Conservation (phyloP, 1,140 invertebrate genomes). For the Plodia interpunctella region DNA sequence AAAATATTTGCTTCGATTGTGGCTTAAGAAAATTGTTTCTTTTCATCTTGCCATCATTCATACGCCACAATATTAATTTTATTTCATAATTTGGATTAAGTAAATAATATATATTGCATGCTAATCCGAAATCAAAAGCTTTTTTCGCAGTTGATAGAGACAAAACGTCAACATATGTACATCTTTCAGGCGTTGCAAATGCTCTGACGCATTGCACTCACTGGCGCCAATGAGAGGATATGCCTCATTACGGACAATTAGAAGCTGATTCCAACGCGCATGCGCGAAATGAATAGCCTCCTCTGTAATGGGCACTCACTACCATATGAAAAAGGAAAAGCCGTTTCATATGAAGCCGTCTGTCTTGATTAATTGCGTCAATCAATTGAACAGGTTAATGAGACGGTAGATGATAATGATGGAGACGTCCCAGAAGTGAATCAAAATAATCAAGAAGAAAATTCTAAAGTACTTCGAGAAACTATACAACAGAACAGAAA, state of each 20-base stretch:
- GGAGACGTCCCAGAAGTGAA: background rate
- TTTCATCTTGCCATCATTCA: background rate
- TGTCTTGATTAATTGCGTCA: background rate
- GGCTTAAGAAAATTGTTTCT: background rate
- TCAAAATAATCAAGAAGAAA: no score
- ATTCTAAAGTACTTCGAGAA: no score
- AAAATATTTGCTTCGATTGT: background rate
- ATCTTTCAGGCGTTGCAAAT: slow-evolving; percentile 14
- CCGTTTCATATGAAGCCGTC: background rate
- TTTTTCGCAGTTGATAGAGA: slow-evolving; percentile 31
- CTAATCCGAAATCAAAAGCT: slow-evolving; percentile 14
- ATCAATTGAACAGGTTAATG: slow-evolving; percentile 1
- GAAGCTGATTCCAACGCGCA: slow-evolving; percentile 33
- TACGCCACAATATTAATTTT: background rate
- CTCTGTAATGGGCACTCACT: slow-evolving; percentile 5
- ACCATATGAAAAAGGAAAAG: background rate
- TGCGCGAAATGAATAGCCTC: slow-evolving; percentile 5
- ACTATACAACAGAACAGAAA: no score
- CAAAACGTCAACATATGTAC: slow-evolving; percentile 12
- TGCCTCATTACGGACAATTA: slow-evolving; percentile 59
- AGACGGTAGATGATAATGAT: background rate
- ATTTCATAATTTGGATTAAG: background rate
- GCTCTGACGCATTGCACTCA: slow-evolving; percentile 14
- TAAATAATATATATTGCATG: no score
- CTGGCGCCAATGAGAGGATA: slow-evolving; percentile 42